Conservation (phyloP, 1,140 invertebrate species). For the Plodia interpunctella region DNA sequence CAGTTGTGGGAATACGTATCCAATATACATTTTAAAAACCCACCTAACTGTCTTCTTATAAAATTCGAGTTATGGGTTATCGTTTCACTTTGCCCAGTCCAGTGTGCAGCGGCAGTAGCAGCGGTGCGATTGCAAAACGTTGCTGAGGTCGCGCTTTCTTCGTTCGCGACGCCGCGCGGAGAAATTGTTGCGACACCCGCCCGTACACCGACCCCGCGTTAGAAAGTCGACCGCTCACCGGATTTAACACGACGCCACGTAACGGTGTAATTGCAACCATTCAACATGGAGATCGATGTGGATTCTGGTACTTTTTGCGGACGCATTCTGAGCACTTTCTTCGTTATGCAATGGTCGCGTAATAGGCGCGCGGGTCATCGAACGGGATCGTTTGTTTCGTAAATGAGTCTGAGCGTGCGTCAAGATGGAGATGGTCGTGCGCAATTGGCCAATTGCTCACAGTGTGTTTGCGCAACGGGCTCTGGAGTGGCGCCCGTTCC, state of each 20-base stretch:
- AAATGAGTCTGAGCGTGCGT: slow-evolving; percentile 29
- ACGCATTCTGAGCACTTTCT: slow-evolving; percentile 62
- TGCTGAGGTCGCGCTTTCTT: slow-evolving; percentile 74
- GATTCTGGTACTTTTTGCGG: slow-evolving; percentile 60
- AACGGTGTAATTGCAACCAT: slow-evolving; percentile 72
- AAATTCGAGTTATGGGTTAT: no score
- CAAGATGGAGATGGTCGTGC: slow-evolving; percentile 28
- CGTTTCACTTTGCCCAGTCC: no score
- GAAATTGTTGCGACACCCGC: slow-evolving; percentile 74
- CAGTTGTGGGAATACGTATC: no score
- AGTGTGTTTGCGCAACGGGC: slow-evolving; percentile 52
- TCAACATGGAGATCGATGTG: slow-evolving; percentile 62
- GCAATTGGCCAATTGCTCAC: slow-evolving; percentile 50
- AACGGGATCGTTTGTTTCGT: slow-evolving; percentile 47
- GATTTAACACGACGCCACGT: slow-evolving; percentile 68
- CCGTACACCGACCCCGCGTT: slow-evolving; percentile 71
- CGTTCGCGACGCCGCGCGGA: slow-evolving; percentile 68
- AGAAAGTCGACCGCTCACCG: slow-evolving; percentile 75
- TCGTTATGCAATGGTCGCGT: slow-evolving; percentile 63
- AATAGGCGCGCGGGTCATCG: slow-evolving; percentile 55
- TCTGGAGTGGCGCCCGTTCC: slow-evolving; percentile 62
- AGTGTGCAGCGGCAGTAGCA: no score
- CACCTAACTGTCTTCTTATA: no score
- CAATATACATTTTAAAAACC: no score
- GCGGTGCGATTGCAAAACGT: slow-evolving; percentile 68